Evolutionary conservation across 2,113 vertebrate genomes (phyloP).

Genomic region (Bubo bubo): DNA sequence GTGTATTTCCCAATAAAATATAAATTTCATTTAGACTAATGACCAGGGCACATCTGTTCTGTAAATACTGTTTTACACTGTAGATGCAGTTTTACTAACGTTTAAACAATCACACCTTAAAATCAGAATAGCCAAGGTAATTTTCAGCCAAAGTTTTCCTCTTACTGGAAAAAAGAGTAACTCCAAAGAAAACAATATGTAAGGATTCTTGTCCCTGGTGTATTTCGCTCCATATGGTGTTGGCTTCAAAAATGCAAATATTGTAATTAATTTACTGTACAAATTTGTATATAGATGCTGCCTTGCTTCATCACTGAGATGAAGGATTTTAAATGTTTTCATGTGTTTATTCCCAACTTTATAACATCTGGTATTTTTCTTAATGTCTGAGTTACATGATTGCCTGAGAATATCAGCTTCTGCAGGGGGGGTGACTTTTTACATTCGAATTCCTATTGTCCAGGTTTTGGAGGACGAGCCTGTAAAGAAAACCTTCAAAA

Average conservation of each 20-base stretch:
- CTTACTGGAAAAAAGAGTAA: background rate
- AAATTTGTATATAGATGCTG: background rate
- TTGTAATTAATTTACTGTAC: background rate
- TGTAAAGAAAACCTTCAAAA: background rate
- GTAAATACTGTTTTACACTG: background rate
- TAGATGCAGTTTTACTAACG: background rate
- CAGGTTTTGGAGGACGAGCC: background rate
- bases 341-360: background rate
- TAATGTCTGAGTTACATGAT: background rate
- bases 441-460: background rate
- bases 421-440: background rate
- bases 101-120: background rate
- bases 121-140: background rate
- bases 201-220: background rate
- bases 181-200: background rate
- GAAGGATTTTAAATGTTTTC: background rate
- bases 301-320: background rate
- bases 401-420: background rate
- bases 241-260: background rate
- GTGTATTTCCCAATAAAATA: background rate
- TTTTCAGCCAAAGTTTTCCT: background rate
- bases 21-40: background rate
- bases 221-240: background rate
- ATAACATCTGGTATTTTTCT: background rate
- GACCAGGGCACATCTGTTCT: background rate